phyloP scores from a whole-genome alignment of 2,888 invertebrate species.

The Dichetophora obliterata region DNA sequence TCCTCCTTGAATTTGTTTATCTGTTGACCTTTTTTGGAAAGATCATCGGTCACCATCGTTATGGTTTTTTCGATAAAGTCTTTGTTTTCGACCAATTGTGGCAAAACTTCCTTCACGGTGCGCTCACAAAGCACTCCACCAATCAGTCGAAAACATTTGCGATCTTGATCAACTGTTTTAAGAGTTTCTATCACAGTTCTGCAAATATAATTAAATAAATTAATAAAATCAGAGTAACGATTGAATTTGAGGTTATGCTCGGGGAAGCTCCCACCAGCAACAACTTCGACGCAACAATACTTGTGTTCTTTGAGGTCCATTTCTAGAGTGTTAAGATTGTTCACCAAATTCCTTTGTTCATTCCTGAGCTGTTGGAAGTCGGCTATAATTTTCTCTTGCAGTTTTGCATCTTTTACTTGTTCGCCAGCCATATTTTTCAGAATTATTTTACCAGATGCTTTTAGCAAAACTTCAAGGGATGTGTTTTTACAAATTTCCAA shows the following conservation, averaged over 20 bases:
- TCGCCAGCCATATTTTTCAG: slow-evolving; percentile 64
- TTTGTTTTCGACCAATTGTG: slow-evolving; percentile 83
- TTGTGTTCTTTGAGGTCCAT: slow-evolving; percentile 96
- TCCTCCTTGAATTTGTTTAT: slow-evolving; percentile 93
- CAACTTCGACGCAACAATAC: slow-evolving; percentile 71
- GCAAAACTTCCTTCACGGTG: slow-evolving; percentile 91
- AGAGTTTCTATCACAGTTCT: slow-evolving; percentile 96
- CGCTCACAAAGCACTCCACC: slow-evolving; percentile 95
- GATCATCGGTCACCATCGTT: slow-evolving; percentile 82
- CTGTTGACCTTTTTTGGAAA: slow-evolving; percentile 88
- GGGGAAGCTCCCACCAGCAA: background rate
- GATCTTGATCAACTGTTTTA: slow-evolving; percentile 83
- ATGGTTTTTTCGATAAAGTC: slow-evolving; percentile 86
- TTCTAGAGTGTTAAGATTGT: slow-evolving; percentile 92
- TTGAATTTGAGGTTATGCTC: slow-evolving; percentile 63
- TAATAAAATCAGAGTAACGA: background rate
- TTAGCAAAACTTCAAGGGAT: background rate
- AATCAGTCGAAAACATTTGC: slow-evolving; percentile 93
- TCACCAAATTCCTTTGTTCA: slow-evolving; percentile 88
- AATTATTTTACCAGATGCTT: slow-evolving; percentile 26
- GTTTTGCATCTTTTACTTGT: slow-evolving; percentile 61
- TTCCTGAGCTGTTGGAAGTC: slow-evolving; percentile 89
- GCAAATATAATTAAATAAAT: slow-evolving; percentile 52
- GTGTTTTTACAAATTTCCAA: background rate
- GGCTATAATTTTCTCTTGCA: slow-evolving; percentile 84